A percentile compares a stretch with the other conserved stretches of the same genome.
These are phyloP conservation scores for Eristalis tenax DNA, from an alignment of 2,888 invertebrate genomes.

Conservation along the genomic window DNA sequence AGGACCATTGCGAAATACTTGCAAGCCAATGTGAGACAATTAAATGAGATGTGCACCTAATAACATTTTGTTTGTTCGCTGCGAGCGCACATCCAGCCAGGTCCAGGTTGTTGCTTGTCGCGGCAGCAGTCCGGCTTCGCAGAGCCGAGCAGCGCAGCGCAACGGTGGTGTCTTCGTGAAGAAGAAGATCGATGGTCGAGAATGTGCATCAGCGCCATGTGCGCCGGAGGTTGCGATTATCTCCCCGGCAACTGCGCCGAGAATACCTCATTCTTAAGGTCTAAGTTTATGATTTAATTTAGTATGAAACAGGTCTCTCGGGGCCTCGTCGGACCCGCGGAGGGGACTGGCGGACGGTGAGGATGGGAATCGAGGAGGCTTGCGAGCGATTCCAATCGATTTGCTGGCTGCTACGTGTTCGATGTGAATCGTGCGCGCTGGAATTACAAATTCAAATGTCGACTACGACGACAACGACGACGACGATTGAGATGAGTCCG, in stretches of 20 bases:
- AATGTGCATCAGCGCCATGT: conserved; percentile 27
- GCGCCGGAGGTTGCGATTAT: conserved; percentile 55
- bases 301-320: conserved; percentile 57
- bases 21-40: conserved; percentile 68
- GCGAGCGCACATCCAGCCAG: conserved; percentile 15
- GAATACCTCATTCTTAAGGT: conserved; percentile 69
- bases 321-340: background rate
- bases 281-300: conserved; percentile 72
- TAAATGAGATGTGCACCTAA: conserved; percentile 71
- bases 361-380: background rate
- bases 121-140: background rate
- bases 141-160: background rate
- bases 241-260: conserved; percentile 33
- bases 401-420: conserved; percentile 37
- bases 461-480: conserved; percentile 23
- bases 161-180: conserved; percentile 13
- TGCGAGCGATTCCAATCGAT: conserved; percentile 58
- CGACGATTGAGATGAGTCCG: conserved; percentile 50
- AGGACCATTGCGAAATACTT: conserved; percentile 62
- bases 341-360: background rate
- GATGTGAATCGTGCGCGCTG: conserved; percentile 66
- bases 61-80: conserved; percentile 57
- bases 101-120: background rate
- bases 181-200: conserved; percentile 59
- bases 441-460: conserved; percentile 70